Conservation (phyloP, 2,113 vertebrate genomes). For the Argyrosomus japonicus region DNA sequence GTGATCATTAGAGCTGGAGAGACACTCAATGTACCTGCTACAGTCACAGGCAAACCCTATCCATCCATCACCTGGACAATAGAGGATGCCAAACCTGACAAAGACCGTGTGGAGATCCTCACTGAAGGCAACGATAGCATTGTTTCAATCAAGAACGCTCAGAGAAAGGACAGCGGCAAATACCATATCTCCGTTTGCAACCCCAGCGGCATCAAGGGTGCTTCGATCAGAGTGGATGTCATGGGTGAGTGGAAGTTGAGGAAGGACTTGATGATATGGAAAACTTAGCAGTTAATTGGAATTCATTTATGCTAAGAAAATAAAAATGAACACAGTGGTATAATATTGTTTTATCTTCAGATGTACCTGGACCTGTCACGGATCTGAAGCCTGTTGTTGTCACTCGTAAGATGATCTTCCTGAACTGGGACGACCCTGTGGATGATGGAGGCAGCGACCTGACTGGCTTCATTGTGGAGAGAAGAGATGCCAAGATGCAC, state of each 20-base stretch:
- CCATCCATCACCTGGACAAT: conserved; percentile 90
- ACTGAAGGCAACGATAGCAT: conserved; percentile 91
- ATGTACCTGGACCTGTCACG: conserved; percentile 94
- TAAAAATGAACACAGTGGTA: not conserved
- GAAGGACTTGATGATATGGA: not conserved
- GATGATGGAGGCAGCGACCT: conserved; percentile 97
- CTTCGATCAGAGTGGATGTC: conserved; percentile 91
- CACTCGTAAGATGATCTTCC: conserved; percentile 96
- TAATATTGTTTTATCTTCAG: conserved; percentile 79
- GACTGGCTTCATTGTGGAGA: conserved; percentile 93
- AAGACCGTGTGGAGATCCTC: conserved; percentile 88
- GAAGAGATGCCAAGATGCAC: conserved; percentile 93
- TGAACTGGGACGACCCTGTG: conserved; percentile 97
- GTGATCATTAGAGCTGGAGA: conserved; percentile 93
- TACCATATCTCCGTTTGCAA: conserved; percentile 94
- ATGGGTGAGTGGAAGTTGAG: conserved; percentile 86
- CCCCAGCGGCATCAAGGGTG: conserved; percentile 91
- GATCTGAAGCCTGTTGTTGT: conserved; percentile 97
- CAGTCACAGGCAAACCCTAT: conserved; percentile 91
- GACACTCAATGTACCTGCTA: conserved; percentile 89
- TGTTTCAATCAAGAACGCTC: conserved; percentile 85
- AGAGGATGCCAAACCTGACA: conserved; percentile 90
- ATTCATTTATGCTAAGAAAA: not conserved
- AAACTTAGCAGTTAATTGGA: not conserved
- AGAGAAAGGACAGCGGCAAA: conserved; percentile 94